Evolutionary conservation across 2,113 vertebrate species (phyloP).

Genomic region (Istiophorus platypterus): DNA sequence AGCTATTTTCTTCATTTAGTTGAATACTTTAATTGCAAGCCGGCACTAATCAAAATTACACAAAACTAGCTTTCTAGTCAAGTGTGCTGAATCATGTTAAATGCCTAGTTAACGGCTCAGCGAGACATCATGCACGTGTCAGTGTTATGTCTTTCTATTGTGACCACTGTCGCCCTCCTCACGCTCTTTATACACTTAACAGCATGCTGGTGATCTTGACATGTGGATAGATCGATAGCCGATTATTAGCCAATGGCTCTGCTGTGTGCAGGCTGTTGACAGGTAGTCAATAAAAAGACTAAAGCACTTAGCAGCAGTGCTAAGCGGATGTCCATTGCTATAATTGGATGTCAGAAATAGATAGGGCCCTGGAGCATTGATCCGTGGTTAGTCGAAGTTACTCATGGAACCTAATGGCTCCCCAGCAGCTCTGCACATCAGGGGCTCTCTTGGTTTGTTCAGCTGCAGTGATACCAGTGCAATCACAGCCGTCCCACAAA

Average conservation of each 20-base stretch:
- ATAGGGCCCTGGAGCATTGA: conserved; percentile 74
- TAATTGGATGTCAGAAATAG: conserved; percentile 79
- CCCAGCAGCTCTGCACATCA: conserved; percentile 48
- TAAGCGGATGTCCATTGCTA: conserved; percentile 70
- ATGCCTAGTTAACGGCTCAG: conserved; percentile 9
- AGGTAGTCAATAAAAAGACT: conserved; percentile 76
- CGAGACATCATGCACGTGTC: not conserved
- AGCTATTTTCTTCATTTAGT: conserved; percentile 26
- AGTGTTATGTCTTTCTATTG: not conserved
- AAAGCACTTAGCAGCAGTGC: conserved; percentile 71
- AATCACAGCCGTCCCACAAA: conserved; percentile 38
- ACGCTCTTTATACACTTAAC: conserved; percentile 33
- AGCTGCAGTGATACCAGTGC: conserved; percentile 22
- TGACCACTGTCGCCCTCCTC: conserved; percentile 2
- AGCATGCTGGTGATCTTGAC: conserved; percentile 52
- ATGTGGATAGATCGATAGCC: conserved; percentile 61
- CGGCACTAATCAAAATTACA: conserved; percentile 64
- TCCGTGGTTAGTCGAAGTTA: conserved; percentile 68
- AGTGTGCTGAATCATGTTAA: conserved; percentile 32
- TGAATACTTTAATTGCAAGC: conserved; percentile 60
- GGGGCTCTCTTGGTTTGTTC: conserved; percentile 14
- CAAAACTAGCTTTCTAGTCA: conserved; percentile 59
- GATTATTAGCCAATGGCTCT: conserved; percentile 70
- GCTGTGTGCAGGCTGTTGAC: conserved; percentile 62
- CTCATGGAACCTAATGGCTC: conserved; percentile 65